Percentiles rank a stretch among this genome's conserved stretches.
Conservation (phyloP, 2,113 vertebrate genomes). For the Dasyornis broadbenti region DNA sequence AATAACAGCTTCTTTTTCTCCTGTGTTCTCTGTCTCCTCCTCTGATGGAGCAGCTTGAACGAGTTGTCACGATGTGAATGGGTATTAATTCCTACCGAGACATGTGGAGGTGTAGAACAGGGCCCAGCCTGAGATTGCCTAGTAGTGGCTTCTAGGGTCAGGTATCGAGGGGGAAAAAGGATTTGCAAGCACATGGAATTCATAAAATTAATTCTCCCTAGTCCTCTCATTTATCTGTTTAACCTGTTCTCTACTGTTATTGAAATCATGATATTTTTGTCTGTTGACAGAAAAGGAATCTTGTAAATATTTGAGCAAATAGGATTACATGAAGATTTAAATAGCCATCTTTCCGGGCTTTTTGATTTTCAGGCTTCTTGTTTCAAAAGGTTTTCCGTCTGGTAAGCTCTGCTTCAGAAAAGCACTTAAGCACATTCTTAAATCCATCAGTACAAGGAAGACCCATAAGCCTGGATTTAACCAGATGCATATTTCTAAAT, state of each 20-base stretch:
- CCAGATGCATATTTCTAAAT: slow-evolving; percentile 13
- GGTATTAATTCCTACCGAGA: not conserved
- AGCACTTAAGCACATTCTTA: slow-evolving; percentile 16
- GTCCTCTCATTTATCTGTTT: not conserved
- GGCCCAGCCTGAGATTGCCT: not conserved
- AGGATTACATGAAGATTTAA: slow-evolving; percentile 10
- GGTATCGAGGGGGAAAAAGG: accelerated
- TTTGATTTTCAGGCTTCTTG: not conserved
- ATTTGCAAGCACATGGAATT: not conserved
- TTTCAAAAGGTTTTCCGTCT: slow-evolving; percentile 41
- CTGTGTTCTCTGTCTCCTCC: not conserved
- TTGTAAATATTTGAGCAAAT: slow-evolving; percentile 6
- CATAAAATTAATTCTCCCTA: not conserved
- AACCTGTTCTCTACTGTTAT: not conserved
- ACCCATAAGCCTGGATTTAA: slow-evolving; percentile 22
- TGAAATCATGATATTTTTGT: not conserved
- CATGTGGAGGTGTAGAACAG: not conserved
- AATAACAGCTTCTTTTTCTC: not conserved
- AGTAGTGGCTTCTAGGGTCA: not conserved
- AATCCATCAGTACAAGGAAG: slow-evolving; percentile 13
- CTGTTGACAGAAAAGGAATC: not conserved
- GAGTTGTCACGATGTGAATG: not conserved
- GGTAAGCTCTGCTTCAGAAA: slow-evolving; percentile 30
- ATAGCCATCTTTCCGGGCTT: not conserved
- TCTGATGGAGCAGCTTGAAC: not conserved